A percentile compares a stretch with the other conserved stretches of the same genome.
Conservation (phyloP, 2,797 vertebrate genomes). For the Serranus cabrilla region DNA sequence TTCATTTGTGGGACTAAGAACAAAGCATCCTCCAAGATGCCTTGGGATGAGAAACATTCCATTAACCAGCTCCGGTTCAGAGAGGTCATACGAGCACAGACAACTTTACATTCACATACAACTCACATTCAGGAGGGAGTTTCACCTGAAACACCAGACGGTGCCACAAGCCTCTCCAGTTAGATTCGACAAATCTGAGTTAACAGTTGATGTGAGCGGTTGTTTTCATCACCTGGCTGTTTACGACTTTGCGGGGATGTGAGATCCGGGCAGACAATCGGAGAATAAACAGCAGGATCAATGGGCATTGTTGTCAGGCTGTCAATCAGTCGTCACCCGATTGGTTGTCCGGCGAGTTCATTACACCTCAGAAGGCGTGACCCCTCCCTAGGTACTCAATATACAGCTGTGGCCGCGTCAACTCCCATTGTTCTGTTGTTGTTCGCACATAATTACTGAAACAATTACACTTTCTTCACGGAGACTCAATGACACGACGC, state of each 20-base stretch:
- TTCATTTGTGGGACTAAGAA: slow-evolving; percentile 65
- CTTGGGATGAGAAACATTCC: slow-evolving; percentile 43
- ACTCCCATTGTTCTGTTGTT: slow-evolving; percentile 64
- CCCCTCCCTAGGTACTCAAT: slow-evolving; percentile 1
- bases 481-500: slow-evolving; percentile 71
- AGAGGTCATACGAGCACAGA: slow-evolving; percentile 38
- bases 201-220: slow-evolving; percentile 22
- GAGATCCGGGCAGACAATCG: slow-evolving; percentile 33
- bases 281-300: slow-evolving; percentile 57
- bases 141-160: not conserved
- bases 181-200: slow-evolving; percentile 20
- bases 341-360: slow-evolving; percentile 24
- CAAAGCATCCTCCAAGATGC: slow-evolving; percentile 57
- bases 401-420: slow-evolving; percentile 46
- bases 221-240: slow-evolving; percentile 29
- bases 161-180: not conserved
- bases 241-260: slow-evolving; percentile 40
- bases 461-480: slow-evolving; percentile 75
- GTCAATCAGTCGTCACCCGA: slow-evolving; percentile 54
- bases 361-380: slow-evolving; percentile 22
- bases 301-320: slow-evolving; percentile 49
- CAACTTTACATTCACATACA: no score
- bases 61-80: slow-evolving; percentile 38
- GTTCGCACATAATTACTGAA: slow-evolving; percentile 69
- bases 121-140: not conserved